These are phyloP conservation scores for Formica exsecta DNA, from an alignment of 1,140 invertebrate genomes.

Conservation along the genomic window DNA sequence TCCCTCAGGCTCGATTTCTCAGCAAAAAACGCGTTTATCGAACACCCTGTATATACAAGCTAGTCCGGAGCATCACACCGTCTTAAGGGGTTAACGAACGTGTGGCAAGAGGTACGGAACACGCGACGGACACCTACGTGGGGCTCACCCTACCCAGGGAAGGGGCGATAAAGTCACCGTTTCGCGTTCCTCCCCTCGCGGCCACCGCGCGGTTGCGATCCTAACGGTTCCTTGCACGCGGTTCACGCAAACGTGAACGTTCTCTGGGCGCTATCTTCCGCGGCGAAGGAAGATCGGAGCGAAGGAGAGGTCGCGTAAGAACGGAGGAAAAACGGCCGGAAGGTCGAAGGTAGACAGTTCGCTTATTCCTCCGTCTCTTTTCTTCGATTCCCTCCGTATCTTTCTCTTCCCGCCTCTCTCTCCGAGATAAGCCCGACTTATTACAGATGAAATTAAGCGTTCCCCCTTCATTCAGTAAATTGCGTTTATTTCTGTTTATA, in stretches of 20 bases:
- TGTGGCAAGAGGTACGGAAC: conserved; percentile 46
- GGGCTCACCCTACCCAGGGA: conserved; percentile 58
- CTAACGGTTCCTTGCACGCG: conserved; percentile 82
- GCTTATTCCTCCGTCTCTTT: conserved; percentile 45
- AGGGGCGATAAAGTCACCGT: conserved; percentile 66
- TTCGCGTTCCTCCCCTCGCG: conserved; percentile 58
- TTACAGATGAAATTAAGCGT: background rate
- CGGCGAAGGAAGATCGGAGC: conserved; percentile 55
- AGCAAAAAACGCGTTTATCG: conserved; percentile 2
- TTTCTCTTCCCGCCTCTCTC: conserved; percentile 51
- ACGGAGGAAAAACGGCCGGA: conserved; percentile 61
- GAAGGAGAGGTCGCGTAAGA: conserved; percentile 37
- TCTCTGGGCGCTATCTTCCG: conserved; percentile 70
- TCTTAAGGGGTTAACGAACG: conserved; percentile 62
- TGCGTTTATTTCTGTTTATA: background rate
- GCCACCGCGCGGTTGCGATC: conserved; percentile 72
- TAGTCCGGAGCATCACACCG: conserved; percentile 38
- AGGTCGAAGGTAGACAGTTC: conserved; percentile 66
- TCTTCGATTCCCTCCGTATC: conserved; percentile 31
- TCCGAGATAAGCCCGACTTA: conserved; percentile 8
- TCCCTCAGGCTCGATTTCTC: background rate
- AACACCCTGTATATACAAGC: conserved; percentile 47
- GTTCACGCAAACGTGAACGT: conserved; percentile 80
- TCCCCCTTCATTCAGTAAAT: background rate
- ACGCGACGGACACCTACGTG: conserved; percentile 42